Base-by-base conservation (phyloP, 2,797 vertebrate species). In the Dromococcyx pavoninus region DNA sequence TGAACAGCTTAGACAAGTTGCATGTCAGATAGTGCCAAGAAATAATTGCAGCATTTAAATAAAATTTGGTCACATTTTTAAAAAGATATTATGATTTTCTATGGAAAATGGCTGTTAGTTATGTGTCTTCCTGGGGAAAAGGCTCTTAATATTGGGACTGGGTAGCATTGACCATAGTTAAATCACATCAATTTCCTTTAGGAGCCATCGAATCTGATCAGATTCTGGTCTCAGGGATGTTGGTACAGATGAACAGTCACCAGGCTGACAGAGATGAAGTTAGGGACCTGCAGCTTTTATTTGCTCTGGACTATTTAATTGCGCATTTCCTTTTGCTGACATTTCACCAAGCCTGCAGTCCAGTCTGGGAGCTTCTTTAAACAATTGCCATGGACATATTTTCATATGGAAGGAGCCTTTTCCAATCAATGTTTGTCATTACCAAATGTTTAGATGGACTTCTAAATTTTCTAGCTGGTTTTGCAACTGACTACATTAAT, bases 1-100 rank as follows among this genome's bases (percentile, higher is more conserved):
- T 11, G 90, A 97, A 72, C 94, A 96, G 94, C 92, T 50, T 41
- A 93, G 94, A 88, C 79, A 94, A 96, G 88, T 74, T 94, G 60
- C 66, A 30, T 90, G 60, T 93, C 96, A 95, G 58, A 51, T 75
- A 90, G 73, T 87, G 82, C 60, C 90, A 95, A 71, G 74, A 83
- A 76, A 73, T 95, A 96, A 97, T 97, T 94, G 97, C 70, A 91
- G 32, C 74, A 75, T 96, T 94, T 92, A 95, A 97, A 93, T 93
- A 94, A 76, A 97, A 92, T 91, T 96, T 88, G 57, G 66, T 94
- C 83, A 65, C 70, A 69, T 90, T 96, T 96, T 90, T 23, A 4
- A 69, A 86, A 90, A 60, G 46, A 79, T 82, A 71, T 91, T 25
- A 4, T 89, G 88, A 78, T 96, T 97, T 93, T 48, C 62, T 95